Evolutionary conservation across 2,113 vertebrate genomes (phyloP), one percentile per base, ranked within the genome.

Genomic region (Ursus arctos): DNA sequence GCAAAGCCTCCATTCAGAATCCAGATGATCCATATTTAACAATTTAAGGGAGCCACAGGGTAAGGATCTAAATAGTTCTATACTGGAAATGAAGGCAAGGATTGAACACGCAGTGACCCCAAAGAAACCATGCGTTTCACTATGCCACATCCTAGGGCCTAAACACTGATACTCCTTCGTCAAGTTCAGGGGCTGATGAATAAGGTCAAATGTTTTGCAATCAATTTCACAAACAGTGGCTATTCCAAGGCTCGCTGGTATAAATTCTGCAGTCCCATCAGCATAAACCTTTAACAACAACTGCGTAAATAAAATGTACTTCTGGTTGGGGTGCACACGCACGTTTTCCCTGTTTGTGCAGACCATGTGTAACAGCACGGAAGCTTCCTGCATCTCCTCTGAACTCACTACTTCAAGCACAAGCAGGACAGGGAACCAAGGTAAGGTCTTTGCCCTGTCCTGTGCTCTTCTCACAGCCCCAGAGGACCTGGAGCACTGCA

Each of bases 151-250:
- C 26, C 28, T 16, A 69, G 11, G 31, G 22, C 9, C 47, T 96
- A 72, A 72, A 67, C 15, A 84, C 4, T 36, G 40, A 81, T 12
- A 28, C 40, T 59, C 12, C 36, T 13, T 67, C 55, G 31, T 51
- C 4, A 14, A 76, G 61, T 80, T 91, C 5, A 63, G 36, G 36
- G 47, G 33, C 26, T 72, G 13, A 57, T 49, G 40, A 92, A 53
- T 26, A 93, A 95, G 80, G 28, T 63, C 65, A 96, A 87, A 74
- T 10, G 9, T 88, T 97, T 94, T 95, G 36, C 79, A 95, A 94
- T 91, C 36, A 59, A 13, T 90, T 86, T 80, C 83, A 94, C 87
- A 93, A 96, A 96, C 69, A 83, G 40, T 90, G 93, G 47, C 26
- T 72, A 82, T 79, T 79, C 85, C 36, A 63, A 95, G 61, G 10